Evolutionary conservation across 1,140 invertebrate genomes (phyloP).

Genomic region (Diorhabda sublineata): DNA sequence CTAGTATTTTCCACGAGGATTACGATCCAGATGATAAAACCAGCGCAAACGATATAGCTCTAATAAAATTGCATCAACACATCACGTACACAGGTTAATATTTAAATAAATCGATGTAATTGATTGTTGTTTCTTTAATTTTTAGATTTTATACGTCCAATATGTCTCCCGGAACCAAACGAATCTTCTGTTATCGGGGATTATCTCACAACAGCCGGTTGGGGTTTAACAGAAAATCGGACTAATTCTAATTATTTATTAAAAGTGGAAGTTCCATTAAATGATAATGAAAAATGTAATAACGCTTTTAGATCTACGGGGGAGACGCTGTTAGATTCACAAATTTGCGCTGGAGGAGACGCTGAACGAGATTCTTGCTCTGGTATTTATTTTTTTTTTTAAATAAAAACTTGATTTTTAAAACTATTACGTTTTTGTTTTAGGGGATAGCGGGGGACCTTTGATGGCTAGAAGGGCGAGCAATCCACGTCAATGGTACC

Average conservation of each 20-base stretch:
- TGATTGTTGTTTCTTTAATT: slow-evolving; percentile 1
- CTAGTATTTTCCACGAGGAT: slow-evolving; percentile 32
- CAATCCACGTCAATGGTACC: slow-evolving; percentile 45
- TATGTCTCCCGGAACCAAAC: slow-evolving; percentile 59
- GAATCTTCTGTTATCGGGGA: slow-evolving; percentile 38
- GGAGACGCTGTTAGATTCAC: slow-evolving; percentile 45
- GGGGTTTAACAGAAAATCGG: slow-evolving; percentile 57
- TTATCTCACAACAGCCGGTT: slow-evolving; percentile 57
- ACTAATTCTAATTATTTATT: slow-evolving; percentile 45
- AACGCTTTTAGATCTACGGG: slow-evolving; percentile 47
- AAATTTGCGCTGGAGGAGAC: slow-evolving; percentile 61
- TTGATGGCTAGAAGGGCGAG: slow-evolving; percentile 47
- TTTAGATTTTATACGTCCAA: slow-evolving; percentile 55
- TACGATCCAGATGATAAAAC: slow-evolving; percentile 32
- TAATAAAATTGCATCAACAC: slow-evolving; percentile 32
- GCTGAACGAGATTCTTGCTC: slow-evolving; percentile 61
- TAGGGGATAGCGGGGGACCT: slow-evolving; percentile 58
- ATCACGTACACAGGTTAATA: slow-evolving; percentile 36
- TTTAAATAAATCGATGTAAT: neutral
- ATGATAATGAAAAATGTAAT: slow-evolving; percentile 45
- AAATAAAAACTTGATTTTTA: neutral
- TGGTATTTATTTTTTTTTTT: slow-evolving; percentile 14
- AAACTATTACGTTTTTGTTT: neutral
- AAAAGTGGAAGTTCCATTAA: slow-evolving; percentile 48
- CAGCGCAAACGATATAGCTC: slow-evolving; percentile 40